These are phyloP conservation scores for Caerostris darwini DNA, from an alignment of 1,140 invertebrate species.

Conservation along the genomic window DNA sequence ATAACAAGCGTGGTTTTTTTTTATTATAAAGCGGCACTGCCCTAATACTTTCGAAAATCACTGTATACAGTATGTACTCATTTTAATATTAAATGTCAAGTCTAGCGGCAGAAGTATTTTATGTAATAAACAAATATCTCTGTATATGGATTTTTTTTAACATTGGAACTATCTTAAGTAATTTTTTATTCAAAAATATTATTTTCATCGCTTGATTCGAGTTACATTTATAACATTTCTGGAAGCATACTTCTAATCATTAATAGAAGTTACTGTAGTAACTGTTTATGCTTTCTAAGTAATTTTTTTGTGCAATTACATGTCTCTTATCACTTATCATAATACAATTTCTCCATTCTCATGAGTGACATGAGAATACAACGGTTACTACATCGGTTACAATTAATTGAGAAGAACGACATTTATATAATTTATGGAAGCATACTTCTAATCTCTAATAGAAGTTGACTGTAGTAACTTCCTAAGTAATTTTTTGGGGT, in stretches of 20 bases:
- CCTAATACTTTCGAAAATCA: too few species aligned
- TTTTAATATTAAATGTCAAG: too few species aligned
- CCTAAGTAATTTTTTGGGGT: not conserved
- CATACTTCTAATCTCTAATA: not conserved
- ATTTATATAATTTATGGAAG: too few species aligned
- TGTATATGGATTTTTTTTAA: too few species aligned
- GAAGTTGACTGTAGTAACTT: not conserved
- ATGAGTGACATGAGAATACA: slow-evolving; percentile 26
- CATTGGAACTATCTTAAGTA: too few species aligned
- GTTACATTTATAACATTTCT: not conserved
- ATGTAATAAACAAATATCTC: too few species aligned
- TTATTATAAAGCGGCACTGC: too few species aligned
- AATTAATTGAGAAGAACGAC: slow-evolving; percentile 21
- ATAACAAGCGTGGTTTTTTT: too few species aligned
- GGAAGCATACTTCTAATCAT: not conserved
- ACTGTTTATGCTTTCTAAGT: not conserved
- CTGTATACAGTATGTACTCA: too few species aligned
- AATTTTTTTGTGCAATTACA: not conserved
- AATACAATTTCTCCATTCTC: not conserved
- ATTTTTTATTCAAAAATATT: too few species aligned
- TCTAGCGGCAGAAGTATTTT: too few species aligned
- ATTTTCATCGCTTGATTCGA: not conserved
- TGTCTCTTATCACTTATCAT: not conserved
- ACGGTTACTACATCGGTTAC: not conserved
- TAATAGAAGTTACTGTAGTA: not conserved